These are phyloP conservation scores for Xylota segnis DNA, from an alignment of 2,888 invertebrate genomes.

Conservation along the genomic window DNA sequence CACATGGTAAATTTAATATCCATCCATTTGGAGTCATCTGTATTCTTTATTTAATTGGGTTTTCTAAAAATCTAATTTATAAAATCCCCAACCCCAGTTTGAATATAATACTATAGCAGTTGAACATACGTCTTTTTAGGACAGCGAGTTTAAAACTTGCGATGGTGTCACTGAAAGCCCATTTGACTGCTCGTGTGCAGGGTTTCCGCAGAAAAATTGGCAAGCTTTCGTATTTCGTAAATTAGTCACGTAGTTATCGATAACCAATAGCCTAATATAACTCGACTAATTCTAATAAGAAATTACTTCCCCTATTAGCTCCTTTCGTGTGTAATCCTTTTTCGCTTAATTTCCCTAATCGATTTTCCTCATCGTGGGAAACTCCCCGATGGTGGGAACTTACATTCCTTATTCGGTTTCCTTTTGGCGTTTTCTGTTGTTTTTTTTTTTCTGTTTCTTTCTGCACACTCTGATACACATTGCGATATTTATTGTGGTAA, in stretches of 20 bases:
- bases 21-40: too few relatives aligned
- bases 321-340: conserved; percentile 59
- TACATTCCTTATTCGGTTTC: not conserved
- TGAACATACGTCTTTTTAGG: too few relatives aligned
- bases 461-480: conserved; percentile 11
- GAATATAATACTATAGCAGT: too few relatives aligned
- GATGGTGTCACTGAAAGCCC: too few relatives aligned
- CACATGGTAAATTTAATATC: too few relatives aligned
- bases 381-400: conserved; percentile 16
- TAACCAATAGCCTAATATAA: conserved; percentile 56
- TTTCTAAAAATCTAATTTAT: too few relatives aligned
- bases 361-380: conserved; percentile 67
- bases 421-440: not conserved
- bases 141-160: too few relatives aligned
- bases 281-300: conserved; percentile 31
- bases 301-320: conserved; percentile 29
- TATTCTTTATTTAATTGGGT: too few relatives aligned
- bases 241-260: conserved; percentile 65
- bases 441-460: conserved; percentile 3
- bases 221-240: conserved; percentile 32
- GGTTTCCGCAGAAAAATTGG: not conserved
- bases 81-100: too few relatives aligned
- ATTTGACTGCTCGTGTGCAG: too few relatives aligned
- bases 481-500: conserved; percentile 23
- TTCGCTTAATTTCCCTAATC: conserved; percentile 70